Evolutionary conservation across 2,797 vertebrate genomes (phyloP).

Genomic region (Muscicapa striata): DNA sequence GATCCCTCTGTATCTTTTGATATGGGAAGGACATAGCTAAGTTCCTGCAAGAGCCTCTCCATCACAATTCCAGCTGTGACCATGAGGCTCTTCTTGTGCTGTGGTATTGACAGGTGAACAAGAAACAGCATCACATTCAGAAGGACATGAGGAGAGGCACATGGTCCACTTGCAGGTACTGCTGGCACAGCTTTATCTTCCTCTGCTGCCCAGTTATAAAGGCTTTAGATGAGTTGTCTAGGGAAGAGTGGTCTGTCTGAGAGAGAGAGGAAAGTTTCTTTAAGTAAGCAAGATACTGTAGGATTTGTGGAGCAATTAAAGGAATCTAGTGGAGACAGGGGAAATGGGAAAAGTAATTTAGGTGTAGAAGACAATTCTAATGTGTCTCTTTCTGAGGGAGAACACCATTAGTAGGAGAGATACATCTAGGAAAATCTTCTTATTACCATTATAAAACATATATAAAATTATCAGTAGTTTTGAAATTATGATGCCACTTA

Average conservation of each 20-base stretch:
- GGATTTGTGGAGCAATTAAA: background rate
- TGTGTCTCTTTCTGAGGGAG: background rate
- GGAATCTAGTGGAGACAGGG: background rate
- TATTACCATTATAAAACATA: background rate
- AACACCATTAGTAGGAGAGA: background rate
- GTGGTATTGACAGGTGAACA: background rate
- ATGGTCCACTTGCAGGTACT: background rate
- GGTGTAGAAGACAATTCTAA: background rate
- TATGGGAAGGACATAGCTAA: background rate
- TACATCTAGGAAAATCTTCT: background rate
- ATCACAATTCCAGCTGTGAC: background rate
- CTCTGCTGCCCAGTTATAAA: background rate
- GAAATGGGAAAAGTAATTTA: background rate
- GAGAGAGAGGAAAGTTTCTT: background rate
- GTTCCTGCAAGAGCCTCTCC: background rate
- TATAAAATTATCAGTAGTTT: background rate
- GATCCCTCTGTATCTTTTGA: background rate
- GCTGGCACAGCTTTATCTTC: background rate
- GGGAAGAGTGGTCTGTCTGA: background rate
- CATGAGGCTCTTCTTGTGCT: background rate
- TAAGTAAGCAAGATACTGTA: background rate
- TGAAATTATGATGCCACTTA: background rate
- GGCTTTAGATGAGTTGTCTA: background rate
- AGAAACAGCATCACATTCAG: background rate
- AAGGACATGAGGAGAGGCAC: rapidly evolving